These are phyloP conservation scores for Acomys russatus DNA, from an alignment of 2,797 vertebrate genomes.

Conservation along the genomic window DNA sequence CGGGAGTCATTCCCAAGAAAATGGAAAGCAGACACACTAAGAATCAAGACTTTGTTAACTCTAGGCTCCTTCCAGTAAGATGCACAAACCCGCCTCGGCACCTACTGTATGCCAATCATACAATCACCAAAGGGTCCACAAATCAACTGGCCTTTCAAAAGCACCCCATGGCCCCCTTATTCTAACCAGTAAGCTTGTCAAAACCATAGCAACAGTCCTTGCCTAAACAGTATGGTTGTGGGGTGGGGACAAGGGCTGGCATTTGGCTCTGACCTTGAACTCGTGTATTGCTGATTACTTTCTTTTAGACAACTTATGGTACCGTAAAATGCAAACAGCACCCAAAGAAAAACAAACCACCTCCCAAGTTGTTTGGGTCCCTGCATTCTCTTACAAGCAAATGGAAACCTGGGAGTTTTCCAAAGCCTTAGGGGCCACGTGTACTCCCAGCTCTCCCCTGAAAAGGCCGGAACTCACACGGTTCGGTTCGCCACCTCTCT, in stretches of 20 bases:
- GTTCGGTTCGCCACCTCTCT: not conserved
- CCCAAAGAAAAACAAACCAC: conserved; percentile 1
- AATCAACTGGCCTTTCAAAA: not conserved
- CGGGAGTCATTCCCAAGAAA: not conserved
- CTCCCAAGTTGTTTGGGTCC: conserved; percentile 4
- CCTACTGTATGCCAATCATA: not conserved
- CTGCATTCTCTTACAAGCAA: not conserved
- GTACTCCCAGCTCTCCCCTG: not conserved
- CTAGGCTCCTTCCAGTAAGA: not conserved
- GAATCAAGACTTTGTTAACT: not conserved
- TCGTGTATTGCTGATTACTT: not conserved
- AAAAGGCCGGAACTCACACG: not conserved
- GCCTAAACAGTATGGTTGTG: not conserved
- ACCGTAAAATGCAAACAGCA: not conserved
- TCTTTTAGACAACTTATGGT: not conserved
- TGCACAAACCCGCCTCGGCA: not conserved
- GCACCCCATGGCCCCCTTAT: not conserved
- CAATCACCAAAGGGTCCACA: not conserved
- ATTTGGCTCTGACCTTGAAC: not conserved
- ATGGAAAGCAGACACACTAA: too few relatives aligned
- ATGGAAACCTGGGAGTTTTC: conserved; percentile 1
- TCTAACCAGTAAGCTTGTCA: not conserved
- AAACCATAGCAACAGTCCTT: not conserved
- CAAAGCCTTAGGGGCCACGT: not conserved
- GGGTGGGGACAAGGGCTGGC: too few relatives aligned